Evolutionary conservation across 2,797 vertebrate genomes (phyloP), one percentile per base, ranked within the genome.

Genomic region (Ctenosaura bakeri): DNA sequence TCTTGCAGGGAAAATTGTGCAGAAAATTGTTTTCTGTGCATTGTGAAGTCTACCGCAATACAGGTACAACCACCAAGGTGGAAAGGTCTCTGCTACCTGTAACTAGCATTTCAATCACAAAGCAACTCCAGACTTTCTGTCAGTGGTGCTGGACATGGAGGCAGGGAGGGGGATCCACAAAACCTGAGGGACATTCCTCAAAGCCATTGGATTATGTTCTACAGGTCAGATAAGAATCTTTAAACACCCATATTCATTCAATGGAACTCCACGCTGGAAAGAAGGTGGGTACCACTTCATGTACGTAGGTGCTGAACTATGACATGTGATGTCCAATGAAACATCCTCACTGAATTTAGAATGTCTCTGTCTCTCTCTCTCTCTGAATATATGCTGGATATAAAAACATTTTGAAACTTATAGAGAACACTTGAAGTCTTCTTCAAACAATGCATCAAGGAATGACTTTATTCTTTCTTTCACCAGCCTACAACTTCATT

Each of bases 1-100:
- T 26, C 4, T 24, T 62, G 79, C 85, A 42, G 85, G 71, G 56
- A 86, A 91, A 64, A 86, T 38, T 56, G 26, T 32, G 29, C 1
- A 74, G 87, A 83, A 85, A 88, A 87, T 77, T 85, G 32, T 46
- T 46, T 90, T 73, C 50, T 90, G 76, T 52, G 20, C 81, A 26
- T 71, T 52, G 32, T 38, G 52, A 83, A 35, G 1, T 1, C 12
- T 59, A 20, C 38, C 38, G 50, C 79, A 80, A 69, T 50, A 8
- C 26, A 74, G 88, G 79, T 26, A 88, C 50, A 35, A 32, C 35
- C 38, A 56, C 69, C 69, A 22, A 29, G 71, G 7, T 22, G 18
- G 32, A 24, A 85, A 73, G 66, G 16, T 18, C 29, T 18, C 4
- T 54, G 42, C 32, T 24, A 74, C 42, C 42, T 13, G 1, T 26